Evolutionary conservation across 1,140 invertebrate species (phyloP).

Genomic region (Drosophila guanche): DNA sequence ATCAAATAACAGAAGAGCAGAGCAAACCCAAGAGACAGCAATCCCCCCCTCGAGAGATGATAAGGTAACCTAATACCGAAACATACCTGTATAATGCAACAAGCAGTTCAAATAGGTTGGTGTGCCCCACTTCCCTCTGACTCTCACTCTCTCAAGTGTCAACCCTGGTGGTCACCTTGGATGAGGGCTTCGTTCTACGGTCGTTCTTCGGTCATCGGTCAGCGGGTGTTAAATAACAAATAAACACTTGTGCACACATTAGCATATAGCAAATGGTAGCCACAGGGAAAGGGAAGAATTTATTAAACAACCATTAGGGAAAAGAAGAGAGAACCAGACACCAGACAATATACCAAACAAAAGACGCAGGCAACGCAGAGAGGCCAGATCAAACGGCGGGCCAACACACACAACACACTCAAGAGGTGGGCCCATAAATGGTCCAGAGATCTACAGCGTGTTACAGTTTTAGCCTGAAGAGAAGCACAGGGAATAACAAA

Average conservation of each 20-base stretch:
- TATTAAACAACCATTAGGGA: slow-evolving; percentile 59
- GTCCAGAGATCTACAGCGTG: slow-evolving; percentile 6
- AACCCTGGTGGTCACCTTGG: slow-evolving; percentile 63
- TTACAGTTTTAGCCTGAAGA: slow-evolving; percentile 34
- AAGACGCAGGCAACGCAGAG: slow-evolving; percentile 21
- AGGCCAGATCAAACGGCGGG: slow-evolving; percentile 32
- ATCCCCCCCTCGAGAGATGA: slow-evolving; percentile 20
- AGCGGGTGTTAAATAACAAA: slow-evolving; percentile 80
- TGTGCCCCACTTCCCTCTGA: background rate
- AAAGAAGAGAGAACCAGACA: slow-evolving; percentile 3
- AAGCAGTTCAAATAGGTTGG: slow-evolving; percentile 24
- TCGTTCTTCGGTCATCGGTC: slow-evolving; percentile 17
- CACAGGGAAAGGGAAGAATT: slow-evolving; percentile 33
- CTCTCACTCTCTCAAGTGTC: slow-evolving; percentile 25
- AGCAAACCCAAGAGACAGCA: too few species aligned
- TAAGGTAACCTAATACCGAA: slow-evolving; percentile 45
- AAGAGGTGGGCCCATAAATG: slow-evolving; percentile 15
- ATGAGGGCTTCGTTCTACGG: slow-evolving; percentile 18
- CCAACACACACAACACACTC: background rate
- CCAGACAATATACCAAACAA: slow-evolving; percentile 4
- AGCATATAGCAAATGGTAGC: slow-evolving; percentile 49
- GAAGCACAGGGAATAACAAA: slow-evolving; percentile 1
- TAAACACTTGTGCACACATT: slow-evolving; percentile 81
- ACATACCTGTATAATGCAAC: slow-evolving; percentile 13
- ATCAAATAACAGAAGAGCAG: slow-evolving; percentile 30